Evolutionary conservation across 2,888 invertebrate species (phyloP).

Genomic region (Xanthorhoe designata): DNA sequence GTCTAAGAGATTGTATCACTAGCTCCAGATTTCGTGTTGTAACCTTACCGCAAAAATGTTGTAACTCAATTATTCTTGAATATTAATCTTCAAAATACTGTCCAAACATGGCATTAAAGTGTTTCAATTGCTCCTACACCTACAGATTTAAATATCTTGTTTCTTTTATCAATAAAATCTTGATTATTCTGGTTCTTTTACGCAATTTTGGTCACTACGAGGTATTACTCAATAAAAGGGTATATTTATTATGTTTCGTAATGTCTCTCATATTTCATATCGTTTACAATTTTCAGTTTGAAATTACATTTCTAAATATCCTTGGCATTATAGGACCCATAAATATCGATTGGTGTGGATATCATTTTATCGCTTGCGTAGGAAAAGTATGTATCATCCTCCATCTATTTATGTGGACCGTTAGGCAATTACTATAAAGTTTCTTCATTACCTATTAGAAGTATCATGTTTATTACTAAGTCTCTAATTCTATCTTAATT

Average conservation of each 20-base stretch:
- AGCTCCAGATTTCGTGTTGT: constrained; percentile 9
- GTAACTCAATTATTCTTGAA: neutral
- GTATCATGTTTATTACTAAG: too few species aligned
- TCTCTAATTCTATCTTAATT: too few species aligned
- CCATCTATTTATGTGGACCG: too few species aligned
- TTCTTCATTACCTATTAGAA: too few species aligned
- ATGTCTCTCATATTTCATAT: neutral
- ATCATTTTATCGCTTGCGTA: too few species aligned
- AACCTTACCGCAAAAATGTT: neutral
- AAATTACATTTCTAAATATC: neutral
- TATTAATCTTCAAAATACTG: neutral
- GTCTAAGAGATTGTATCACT: neutral
- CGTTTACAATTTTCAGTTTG: neutral
- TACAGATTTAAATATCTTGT: neutral
- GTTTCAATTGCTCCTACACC: neutral
- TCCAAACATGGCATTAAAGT: neutral
- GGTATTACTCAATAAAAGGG: neutral
- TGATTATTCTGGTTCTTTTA: neutral
- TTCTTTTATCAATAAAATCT: neutral
- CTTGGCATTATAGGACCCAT: too few species aligned
- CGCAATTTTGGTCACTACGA: neutral
- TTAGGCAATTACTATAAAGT: too few species aligned
- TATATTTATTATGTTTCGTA: neutral
- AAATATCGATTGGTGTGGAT: too few species aligned
- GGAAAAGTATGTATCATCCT: too few species aligned